phyloP scores from a whole-genome alignment of 2,888 invertebrate species.

The Noctuana brunneofusca region DNA sequence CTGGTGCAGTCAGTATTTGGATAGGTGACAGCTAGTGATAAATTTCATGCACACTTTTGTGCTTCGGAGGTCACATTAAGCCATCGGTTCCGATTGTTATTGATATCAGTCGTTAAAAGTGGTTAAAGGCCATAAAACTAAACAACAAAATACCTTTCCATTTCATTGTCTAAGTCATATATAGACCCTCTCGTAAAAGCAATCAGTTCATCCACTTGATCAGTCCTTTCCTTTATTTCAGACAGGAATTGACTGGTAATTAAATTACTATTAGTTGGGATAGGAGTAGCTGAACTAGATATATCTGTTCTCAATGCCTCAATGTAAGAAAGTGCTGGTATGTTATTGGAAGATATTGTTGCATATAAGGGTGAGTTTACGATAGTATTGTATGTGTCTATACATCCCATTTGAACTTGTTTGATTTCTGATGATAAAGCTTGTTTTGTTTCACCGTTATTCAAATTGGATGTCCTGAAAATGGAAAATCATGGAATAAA shows the following conservation, averaged over 20 bases:
- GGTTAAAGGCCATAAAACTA: too few species aligned
- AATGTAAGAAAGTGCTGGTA: conserved; percentile 54
- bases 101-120: too few species aligned
- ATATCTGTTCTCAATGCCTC: conserved; percentile 60
- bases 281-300: conserved; percentile 54
- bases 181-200: conserved; percentile 63
- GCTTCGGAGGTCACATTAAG: too few species aligned
- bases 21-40: too few species aligned
- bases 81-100: too few species aligned
- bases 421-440: conserved; percentile 59
- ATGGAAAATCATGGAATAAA: too few species aligned
- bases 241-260: conserved; percentile 61
- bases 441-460: conserved; percentile 53
- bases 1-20: too few species aligned
- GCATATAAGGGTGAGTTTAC: conserved; percentile 58
- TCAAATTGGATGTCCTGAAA: conserved; percentile 54
- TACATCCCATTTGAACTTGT: conserved; percentile 54
- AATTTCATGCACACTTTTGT: too few species aligned
- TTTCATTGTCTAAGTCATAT: conserved; percentile 63
- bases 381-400: conserved; percentile 55
- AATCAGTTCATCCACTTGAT: conserved; percentile 59
- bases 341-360: conserved; percentile 48
- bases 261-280: conserved; percentile 61
- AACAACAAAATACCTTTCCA: conserved; percentile 54
- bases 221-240: conserved; percentile 61